Percentiles rank a stretch among this genome's conserved stretches.
phyloP scores from a whole-genome alignment of 2,888 invertebrate genomes.

The Pristionchus fissidentatus region DNA sequence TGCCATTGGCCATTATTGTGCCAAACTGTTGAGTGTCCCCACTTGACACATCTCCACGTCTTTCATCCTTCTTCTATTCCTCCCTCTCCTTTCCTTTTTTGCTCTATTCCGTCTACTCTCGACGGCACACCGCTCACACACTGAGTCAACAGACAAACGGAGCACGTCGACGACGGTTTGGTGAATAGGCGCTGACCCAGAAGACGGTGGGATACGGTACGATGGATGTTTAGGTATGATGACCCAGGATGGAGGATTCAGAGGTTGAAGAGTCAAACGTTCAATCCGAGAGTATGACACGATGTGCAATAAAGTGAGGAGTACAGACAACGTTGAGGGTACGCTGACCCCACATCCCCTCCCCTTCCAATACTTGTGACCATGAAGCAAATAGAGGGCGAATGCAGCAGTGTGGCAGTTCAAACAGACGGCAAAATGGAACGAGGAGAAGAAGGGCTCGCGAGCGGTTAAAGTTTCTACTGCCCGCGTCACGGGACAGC shows the following conservation, averaged over 20 bases:
- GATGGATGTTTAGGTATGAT: neutral
- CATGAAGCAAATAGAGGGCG: neutral
- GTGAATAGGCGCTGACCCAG: slow-evolving; percentile 14
- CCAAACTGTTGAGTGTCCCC: slow-evolving; percentile 25
- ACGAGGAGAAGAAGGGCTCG: neutral
- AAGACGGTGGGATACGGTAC: neutral
- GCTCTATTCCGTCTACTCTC: slow-evolving; percentile 33
- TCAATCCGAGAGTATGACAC: too few relatives aligned
- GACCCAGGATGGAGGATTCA: neutral
- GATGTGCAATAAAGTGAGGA: too few relatives aligned
- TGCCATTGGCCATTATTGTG: slow-evolving; percentile 40
- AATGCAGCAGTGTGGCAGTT: slow-evolving; percentile 9
- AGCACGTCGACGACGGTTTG: neutral
- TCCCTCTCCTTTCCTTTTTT: slow-evolving; percentile 48
- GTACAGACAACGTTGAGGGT: too few relatives aligned
- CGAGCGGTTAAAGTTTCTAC: neutral
- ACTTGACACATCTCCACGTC: slow-evolving; percentile 26
- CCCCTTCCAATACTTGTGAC: slow-evolving; percentile 24
- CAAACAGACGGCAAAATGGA: neutral
- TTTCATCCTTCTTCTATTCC: slow-evolving; percentile 15
- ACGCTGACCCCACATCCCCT: slow-evolving; percentile 4
- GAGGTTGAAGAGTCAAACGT: too few relatives aligned
- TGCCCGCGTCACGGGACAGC: neutral
- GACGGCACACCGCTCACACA: neutral
- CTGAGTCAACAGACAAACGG: slow-evolving; percentile 41